Percentiles rank a stretch among this genome's conserved stretches.
These are phyloP conservation scores for Oncorhynchus masou DNA, from an alignment of 2,113 vertebrate genomes.

Conservation along the genomic window DNA sequence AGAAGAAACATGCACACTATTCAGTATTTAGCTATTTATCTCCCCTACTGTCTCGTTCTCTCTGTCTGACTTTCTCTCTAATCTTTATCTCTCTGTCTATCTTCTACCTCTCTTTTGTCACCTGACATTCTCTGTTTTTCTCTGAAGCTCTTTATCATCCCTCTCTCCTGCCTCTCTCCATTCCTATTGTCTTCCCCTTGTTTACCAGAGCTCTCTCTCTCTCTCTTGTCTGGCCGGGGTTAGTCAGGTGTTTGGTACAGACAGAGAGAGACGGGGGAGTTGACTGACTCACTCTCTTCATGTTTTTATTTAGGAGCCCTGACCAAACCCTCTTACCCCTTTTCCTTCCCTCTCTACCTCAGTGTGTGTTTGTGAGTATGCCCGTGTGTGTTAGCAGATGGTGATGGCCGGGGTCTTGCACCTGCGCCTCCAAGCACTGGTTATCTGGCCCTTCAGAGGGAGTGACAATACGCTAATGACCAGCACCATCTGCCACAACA, in stretches of 20 bases:
- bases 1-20: not conserved
- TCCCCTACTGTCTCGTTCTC: not conserved
- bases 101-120: not conserved
- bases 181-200: not conserved
- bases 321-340: slow-evolving; percentile 10
- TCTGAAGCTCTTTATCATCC: not conserved
- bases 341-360: slow-evolving; percentile 17
- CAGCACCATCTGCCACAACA: slow-evolving; percentile 79
- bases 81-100: not conserved
- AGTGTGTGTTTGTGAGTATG: slow-evolving; percentile 29
- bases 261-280: slow-evolving; percentile 1
- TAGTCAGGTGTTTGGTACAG: slow-evolving; percentile 16
- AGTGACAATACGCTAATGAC: slow-evolving; percentile 85
- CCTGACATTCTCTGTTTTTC: not conserved
- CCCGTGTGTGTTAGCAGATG: slow-evolving; percentile 54
- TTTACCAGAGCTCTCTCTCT: slow-evolving; percentile 1
- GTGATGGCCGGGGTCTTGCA: slow-evolving; percentile 73
- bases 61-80: slow-evolving; percentile 1
- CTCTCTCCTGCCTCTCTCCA: slow-evolving; percentile 11
- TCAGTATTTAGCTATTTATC: not conserved
- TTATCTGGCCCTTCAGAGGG: slow-evolving; percentile 76
- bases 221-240: not conserved
- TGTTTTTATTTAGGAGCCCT: slow-evolving; percentile 44
- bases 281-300: slow-evolving; percentile 44
- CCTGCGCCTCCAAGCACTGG: slow-evolving; percentile 80